Base-by-base conservation (phyloP, 2,888 invertebrate genomes). In the Brenthis ino region DNA sequence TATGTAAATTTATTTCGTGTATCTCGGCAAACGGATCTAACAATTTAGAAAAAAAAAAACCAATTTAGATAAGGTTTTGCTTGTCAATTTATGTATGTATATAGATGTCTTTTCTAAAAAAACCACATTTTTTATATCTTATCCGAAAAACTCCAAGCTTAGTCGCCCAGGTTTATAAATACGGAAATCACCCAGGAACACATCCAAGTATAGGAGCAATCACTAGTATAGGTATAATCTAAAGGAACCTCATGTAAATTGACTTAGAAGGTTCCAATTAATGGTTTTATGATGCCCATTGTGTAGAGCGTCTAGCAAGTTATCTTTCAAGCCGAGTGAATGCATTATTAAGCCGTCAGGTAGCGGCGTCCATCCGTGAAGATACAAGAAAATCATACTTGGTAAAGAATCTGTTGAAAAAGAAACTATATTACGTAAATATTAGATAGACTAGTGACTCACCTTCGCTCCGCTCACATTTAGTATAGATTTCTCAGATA, bases 321-420 rank as follows among this genome's bases (percentile, higher is more conserved):
- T 80, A 80, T 80, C 85, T 85, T 84, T 85, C 85, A 65, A 81
- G 78, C 76, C 78, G 81, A 79, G 74, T 74, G 80, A 68, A 67
- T 75, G 74, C 75, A 79, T 81, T 82, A 82, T 82, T 77, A 78
- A 77, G 77, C 61, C 64, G 57, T 69, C 72, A 69, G 73, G 69
- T 71, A 57, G 58, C 55, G 57, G 74, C 79, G 74, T 72, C 74
- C 79, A 76, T 73, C 75, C 74, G 82, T 79, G 74, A 80, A 78
- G 79, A 82, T 80, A 81, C 77, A 56, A 47, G 47, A 56, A 64
- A 64, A 28, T 11, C 64, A 56, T 64, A n/a, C 3, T 48, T 55
- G 28, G 47, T 47, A 47, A 55, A 28, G 24, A 48, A 56, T 56
- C 24, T 64, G 3, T 14, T 16, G 20, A 14, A 6, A 43, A 53